A percentile compares a stretch with the other conserved stretches of the same genome.
phyloP scores from a whole-genome alignment of 1,140 invertebrate species.

The Pseudomyrmex gracilis region DNA sequence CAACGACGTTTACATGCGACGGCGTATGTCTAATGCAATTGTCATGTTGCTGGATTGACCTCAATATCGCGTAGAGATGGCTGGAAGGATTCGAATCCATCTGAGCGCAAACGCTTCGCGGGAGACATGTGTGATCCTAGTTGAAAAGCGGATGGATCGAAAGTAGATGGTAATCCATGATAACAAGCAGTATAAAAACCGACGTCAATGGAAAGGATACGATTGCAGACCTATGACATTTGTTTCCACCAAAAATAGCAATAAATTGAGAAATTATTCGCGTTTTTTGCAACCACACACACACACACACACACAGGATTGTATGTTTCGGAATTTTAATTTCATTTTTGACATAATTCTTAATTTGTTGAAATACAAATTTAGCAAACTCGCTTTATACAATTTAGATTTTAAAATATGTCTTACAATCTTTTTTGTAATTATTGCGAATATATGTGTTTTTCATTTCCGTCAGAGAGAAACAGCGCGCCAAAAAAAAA shows the following conservation, averaged over 20 bases:
- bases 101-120: background rate
- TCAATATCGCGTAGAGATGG: background rate
- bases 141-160: background rate
- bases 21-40: constrained; percentile 21
- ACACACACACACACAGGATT: too few relatives aligned
- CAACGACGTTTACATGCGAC: background rate
- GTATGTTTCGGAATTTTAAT: too few relatives aligned
- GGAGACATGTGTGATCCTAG: background rate
- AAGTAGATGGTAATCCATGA: background rate
- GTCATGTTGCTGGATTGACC: background rate
- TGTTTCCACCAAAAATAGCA: background rate
- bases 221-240: constrained; percentile 22
- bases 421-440: too few relatives aligned
- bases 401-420: too few relatives aligned
- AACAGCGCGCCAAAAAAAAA: too few relatives aligned
- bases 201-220: background rate
- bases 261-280: background rate
- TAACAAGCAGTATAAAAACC: constrained; percentile 10
- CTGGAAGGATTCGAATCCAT: background rate
- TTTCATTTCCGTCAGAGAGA: too few relatives aligned
- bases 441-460: too few relatives aligned
- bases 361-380: too few relatives aligned
- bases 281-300: too few relatives aligned
- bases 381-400: too few relatives aligned
- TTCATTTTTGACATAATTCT: too few relatives aligned